Evolutionary conservation across 2,113 vertebrate species (phyloP), one percentile per base, ranked within the genome.

Genomic region (Cinclus cinclus): DNA sequence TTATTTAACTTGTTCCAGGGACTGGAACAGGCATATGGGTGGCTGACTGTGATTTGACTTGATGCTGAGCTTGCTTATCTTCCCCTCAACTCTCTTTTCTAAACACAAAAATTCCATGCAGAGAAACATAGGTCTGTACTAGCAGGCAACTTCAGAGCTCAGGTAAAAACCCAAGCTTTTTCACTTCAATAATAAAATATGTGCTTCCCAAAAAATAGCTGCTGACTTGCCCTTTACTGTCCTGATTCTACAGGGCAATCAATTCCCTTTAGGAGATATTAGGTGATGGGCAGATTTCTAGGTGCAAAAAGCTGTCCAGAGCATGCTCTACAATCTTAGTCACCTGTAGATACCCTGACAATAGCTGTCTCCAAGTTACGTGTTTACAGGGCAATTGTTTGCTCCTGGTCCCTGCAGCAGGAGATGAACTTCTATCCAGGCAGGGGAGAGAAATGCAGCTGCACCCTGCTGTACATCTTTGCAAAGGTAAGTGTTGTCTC

Each of bases 301-400:
- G 68, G 14, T 59, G 87, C 13, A 19, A 46, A 82, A 55, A 13
- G 20, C 49, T 87, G 11, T 59, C 16, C 6, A 28, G 28, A 52
- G 28, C 2, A 1, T 33, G 19, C 13, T 10, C 6, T 31, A 10
- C 3, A 3, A 3, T 52, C n/a, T 42, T 47, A 42, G 53, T 50
- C 1, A 15, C n/a, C 49, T 53, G 3, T 27, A 46, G 31, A 7
- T 78, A 13, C 23, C 18, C 33, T 83, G 71, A 5, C 5, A 27
- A 7, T 6, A 31, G 62, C 33, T 30, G 37, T 50, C 25, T 95
- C 42, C 8, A 20, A 31, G 59, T 71, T 50, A 22, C 16, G 4
- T 4, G 2, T 55, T 86, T 44, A 22, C 25, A 59, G 83, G 60
- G n/a, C 8, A 78, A 13, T 68, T 64, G 27, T 84, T 39, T 73